Percentiles rank a stretch among this genome's conserved stretches.
These are phyloP conservation scores for Tor tambroides DNA, from an alignment of 2,113 vertebrate genomes.

Conservation along the genomic window DNA sequence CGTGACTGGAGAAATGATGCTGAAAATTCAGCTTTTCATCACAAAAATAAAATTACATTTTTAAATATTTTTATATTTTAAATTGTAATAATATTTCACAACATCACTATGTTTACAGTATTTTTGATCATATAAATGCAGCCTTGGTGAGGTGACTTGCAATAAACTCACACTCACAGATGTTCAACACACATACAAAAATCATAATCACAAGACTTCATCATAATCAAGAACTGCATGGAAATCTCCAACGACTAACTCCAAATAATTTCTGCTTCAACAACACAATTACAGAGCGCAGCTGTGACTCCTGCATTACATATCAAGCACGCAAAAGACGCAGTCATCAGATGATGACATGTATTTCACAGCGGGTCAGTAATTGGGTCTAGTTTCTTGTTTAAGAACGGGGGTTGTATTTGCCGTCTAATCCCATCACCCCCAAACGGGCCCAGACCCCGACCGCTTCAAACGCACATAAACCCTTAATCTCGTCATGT, in stretches of 20 bases:
- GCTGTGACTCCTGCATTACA: not conserved
- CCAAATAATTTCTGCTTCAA: not conserved
- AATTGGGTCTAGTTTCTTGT: not conserved
- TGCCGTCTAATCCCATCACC: not conserved
- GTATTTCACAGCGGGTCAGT: not conserved
- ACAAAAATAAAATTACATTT: not conserved
- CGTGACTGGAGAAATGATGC: no score
- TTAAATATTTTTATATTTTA: not conserved
- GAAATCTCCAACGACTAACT: not conserved
- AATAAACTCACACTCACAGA: not conserved
- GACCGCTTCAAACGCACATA: slow-evolving; percentile 59
- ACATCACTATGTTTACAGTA: not conserved
- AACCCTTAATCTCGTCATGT: slow-evolving; percentile 65
- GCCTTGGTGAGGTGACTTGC: not conserved
- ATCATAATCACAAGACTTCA: not conserved
- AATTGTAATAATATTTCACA: not conserved
- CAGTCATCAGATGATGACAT: not conserved
- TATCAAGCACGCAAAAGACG: not conserved
- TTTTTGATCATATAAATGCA: not conserved
- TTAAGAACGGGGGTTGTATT: not conserved
- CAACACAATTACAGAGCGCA: not conserved
- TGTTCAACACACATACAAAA: not conserved
- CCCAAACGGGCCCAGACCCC: not conserved
- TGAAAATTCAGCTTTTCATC: no score
- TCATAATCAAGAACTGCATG: not conserved